A percentile compares a stretch with the other conserved stretches of the same genome.
Conservation (phyloP, 2,888 invertebrate genomes). For the Griposia aprilina region DNA sequence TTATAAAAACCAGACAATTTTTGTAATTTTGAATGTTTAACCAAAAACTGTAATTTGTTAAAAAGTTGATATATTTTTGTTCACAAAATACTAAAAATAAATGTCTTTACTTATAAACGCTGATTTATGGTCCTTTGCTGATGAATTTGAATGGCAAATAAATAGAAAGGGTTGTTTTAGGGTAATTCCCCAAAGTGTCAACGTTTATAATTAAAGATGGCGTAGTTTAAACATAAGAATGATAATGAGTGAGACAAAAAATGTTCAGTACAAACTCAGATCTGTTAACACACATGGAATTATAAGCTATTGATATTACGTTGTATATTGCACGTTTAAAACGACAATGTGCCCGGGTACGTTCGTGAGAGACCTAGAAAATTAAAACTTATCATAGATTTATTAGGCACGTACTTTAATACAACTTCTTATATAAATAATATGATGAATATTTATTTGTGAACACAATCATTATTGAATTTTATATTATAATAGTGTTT, state of each 20-base stretch:
- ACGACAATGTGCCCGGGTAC: slow-evolving; percentile 69
- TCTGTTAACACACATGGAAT: slow-evolving; percentile 70
- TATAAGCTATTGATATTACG: slow-evolving; percentile 65
- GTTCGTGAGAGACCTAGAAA: slow-evolving; percentile 45
- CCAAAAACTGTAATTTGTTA: slow-evolving; percentile 61
- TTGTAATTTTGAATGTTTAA: slow-evolving; percentile 42
- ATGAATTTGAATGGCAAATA: slow-evolving; percentile 63
- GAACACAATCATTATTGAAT: slow-evolving; percentile 42
- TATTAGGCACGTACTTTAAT: slow-evolving; percentile 35
- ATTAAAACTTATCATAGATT: slow-evolving; percentile 16
- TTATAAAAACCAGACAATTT: slow-evolving; percentile 56
- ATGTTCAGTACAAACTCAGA: slow-evolving; percentile 74
- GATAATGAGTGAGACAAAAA: slow-evolving; percentile 65
- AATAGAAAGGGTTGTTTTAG: slow-evolving; percentile 61
- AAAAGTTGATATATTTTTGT: slow-evolving; percentile 65
- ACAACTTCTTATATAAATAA: slow-evolving; percentile 31
- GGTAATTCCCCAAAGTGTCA: slow-evolving; percentile 42
- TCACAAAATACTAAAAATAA: slow-evolving; percentile 55
- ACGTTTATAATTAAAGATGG: slow-evolving; percentile 64
- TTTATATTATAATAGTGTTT: slow-evolving; percentile 13
- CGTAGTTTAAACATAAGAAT: slow-evolving; percentile 46
- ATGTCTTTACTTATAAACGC: slow-evolving; percentile 53
- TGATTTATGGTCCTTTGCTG: slow-evolving; percentile 54
- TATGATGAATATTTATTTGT: slow-evolving; percentile 53
- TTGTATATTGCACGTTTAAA: slow-evolving; percentile 78